Evolutionary conservation across 1,140 invertebrate species (phyloP).

Genomic region (Drosophila gunungcola): DNA sequence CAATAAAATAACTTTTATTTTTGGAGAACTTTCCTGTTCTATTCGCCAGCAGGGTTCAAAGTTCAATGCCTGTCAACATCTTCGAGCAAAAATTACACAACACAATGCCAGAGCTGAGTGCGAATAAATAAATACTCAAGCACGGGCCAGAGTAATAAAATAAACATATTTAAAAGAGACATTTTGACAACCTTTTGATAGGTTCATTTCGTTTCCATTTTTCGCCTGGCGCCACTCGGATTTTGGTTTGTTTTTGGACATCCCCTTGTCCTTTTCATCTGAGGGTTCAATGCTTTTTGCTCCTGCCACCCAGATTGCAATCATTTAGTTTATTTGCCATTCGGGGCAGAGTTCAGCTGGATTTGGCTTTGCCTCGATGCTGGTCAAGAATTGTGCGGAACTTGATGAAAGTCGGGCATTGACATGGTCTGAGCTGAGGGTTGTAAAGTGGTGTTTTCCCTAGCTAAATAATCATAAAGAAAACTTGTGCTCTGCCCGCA

Average conservation of each 20-base stretch:
- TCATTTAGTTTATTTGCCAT: constrained; percentile 32
- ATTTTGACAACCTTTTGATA: constrained; percentile 80
- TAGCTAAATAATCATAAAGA: neutral
- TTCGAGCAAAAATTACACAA: constrained; percentile 67
- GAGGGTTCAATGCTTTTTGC: constrained; percentile 68
- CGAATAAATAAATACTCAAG: constrained; percentile 76
- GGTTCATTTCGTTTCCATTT: constrained; percentile 72
- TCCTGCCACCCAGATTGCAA: constrained; percentile 16
- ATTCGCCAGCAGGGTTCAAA: constrained; percentile 61
- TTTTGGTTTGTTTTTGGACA: constrained; percentile 24
- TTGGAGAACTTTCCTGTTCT: constrained; percentile 23
- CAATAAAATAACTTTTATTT: constrained; percentile 37
- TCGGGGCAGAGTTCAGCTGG: constrained; percentile 31
- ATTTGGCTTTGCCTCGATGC: constrained; percentile 31
- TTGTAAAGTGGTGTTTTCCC: neutral
- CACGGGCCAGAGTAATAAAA: constrained; percentile 66
- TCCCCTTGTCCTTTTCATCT: constrained; percentile 2
- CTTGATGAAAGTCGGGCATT: constrained; percentile 23
- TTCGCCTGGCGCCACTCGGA: constrained; percentile 31
- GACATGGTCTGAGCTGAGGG: constrained; percentile 9
- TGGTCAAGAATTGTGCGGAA: constrained; percentile 36
- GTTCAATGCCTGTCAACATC: constrained; percentile 73
- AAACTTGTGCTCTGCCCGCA: neutral
- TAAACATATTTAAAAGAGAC: constrained; percentile 82
- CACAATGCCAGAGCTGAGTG: constrained; percentile 39